Base-by-base conservation (phyloP, 2,888 invertebrate genomes). In the Tetragnatha montana region DNA sequence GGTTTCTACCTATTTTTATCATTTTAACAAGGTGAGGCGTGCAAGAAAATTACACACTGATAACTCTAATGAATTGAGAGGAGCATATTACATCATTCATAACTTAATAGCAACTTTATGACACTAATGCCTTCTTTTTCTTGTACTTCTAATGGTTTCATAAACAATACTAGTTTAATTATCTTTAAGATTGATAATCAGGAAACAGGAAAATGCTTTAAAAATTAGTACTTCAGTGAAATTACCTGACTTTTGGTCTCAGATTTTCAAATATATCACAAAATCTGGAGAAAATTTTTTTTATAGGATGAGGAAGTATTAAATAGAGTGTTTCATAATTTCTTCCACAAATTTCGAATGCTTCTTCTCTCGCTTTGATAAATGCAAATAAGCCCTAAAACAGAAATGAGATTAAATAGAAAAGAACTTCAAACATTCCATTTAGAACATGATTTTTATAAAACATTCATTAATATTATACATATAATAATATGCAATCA, bases 301-400 rank as follows among this genome's bases (percentile, higher is more conserved):
- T 94, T 81, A 98, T 96, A 94, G 96, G 96, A 17, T 95, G 95
- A 0, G 98, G 97, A 0, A 97, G 96, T 50, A 97, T 93, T 91
- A 95, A 94, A 76, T 75, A 68, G 4, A 91, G 21, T 7, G 68
- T 79, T 21, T 73, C 50, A 68, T 69, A 76, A 19, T 8, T 74
- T 17, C 96, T 87, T 0, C n/a, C n/a, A 71, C 51, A 22, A 19
- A 74, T 79, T 68, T 84, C 87, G 74, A 95, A 93, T 0, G 95
- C 95, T 78, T 93, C 93, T 71, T 94, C 94, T 22, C 97, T 95
- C 6, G 95, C 95, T 92, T 95, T 95, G 6, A 98, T 93, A 4
- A 98, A 93, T 10, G 96, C 96, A 91, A 97, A 95, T 0, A 97
- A 93, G 93, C 96, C 98, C 91, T 92, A 85, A 88, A 80, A 50